Evolutionary conservation across 2,113 vertebrate species (phyloP).

Genomic region (Sinosuthora webbiana): DNA sequence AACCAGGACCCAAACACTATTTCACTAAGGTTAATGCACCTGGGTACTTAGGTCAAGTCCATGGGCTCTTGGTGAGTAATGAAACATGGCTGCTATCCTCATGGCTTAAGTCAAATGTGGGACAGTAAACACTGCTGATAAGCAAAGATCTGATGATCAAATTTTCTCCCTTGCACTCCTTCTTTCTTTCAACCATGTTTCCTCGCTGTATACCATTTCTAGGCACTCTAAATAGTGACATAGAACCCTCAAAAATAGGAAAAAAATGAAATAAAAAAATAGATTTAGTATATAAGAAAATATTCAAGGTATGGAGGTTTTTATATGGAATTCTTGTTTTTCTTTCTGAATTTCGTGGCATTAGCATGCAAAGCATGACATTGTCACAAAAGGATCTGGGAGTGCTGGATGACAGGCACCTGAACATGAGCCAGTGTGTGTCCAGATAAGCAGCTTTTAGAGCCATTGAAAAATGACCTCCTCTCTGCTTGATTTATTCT

Average conservation of each 20-base stretch:
- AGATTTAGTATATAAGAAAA: not conserved
- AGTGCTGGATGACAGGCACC: not conserved
- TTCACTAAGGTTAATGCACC: not conserved
- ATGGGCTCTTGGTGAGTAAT: not conserved
- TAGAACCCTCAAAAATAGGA: not conserved
- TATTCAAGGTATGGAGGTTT: accelerated
- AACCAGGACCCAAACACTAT: not conserved
- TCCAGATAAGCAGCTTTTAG: not conserved
- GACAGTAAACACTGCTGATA: accelerated
- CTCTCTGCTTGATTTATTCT: not conserved
- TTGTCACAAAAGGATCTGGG: not conserved
- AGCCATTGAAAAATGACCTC: not conserved
- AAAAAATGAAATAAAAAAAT: not conserved
- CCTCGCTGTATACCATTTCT: not conserved
- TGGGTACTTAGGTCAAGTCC: not conserved
- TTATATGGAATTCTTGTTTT: not conserved
- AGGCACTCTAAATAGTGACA: not conserved
- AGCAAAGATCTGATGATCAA: not conserved
- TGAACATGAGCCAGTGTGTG: accelerated
- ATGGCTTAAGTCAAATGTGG: not conserved
- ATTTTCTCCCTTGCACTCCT: not conserved
- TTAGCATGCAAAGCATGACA: not conserved
- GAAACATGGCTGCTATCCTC: not conserved
- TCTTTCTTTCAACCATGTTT: not conserved
- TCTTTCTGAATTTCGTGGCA: not conserved